Base-by-base conservation (phyloP, 2,113 vertebrate species). In the Corythaeola cristata region DNA sequence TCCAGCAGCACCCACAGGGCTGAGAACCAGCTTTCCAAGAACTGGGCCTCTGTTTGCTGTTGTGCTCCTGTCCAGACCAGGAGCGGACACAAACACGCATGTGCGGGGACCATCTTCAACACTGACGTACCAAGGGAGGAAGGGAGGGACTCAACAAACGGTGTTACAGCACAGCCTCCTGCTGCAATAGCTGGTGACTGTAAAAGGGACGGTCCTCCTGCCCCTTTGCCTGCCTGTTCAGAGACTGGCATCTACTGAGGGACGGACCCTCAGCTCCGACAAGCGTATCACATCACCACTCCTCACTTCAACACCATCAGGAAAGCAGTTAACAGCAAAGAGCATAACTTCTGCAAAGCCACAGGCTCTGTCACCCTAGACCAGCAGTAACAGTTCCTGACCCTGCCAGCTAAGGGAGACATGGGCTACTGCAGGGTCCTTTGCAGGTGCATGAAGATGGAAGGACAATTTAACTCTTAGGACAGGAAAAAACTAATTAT, bases 91-190 rank as follows among this genome's bases (percentile, higher is more conserved):
- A 69, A 37, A 39, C 21, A 39, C 5, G 3, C 8, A 5, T 0
- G 2, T 14, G 4, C 0, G 1, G 41, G 26, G 27, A 55, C 41
- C 2, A 2, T 23, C 53, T 73, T 74, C 64, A 67, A 44, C 18
- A 24, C 15, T 1, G 0, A 11, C 0, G 2, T 7, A 53, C 16
- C 1, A 2, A 37, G 22, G 56, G 35, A n/a, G 39, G 45, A 37
- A 37, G 22, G 56, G 35, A n/a, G 39, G 45, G 33, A 18, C 41
- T 41, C n/a, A 26, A 22, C 41, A 35, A 15, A 26, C 16, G 27
- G 44, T 2, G 17, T 22, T 53, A 45, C 17, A 53, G 69, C 45
- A 44, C 50, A 17, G 15, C 58, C 63, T n/a, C 3, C n/a, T 60
- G 52, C 64, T 55, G 13, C 15, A 15, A 64, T 1, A 23, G 88